These are phyloP conservation scores for Drosophila nr. perissopoda DNA, from an alignment of 2,888 invertebrate species.

Conservation along the genomic window DNA sequence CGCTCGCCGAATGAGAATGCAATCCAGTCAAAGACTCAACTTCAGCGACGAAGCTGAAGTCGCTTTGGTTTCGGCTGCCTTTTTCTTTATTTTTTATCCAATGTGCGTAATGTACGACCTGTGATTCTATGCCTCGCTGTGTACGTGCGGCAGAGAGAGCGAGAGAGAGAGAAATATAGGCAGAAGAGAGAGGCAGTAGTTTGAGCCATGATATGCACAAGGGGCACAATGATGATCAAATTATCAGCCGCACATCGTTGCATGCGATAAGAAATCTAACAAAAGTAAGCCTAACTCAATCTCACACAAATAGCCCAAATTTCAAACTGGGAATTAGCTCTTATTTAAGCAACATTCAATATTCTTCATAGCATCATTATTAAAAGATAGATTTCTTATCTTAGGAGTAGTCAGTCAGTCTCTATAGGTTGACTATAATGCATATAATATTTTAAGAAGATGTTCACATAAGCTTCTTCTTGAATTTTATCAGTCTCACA, in stretches of 20 bases:
- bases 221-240: conserved; percentile 23
- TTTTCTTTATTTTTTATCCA: conserved; percentile 2
- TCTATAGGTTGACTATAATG: neutral
- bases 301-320: neutral
- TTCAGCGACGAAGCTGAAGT: conserved; percentile 18
- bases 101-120: conserved; percentile 23
- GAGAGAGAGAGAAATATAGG: neutral
- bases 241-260: conserved; percentile 20
- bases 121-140: conserved; percentile 10
- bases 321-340: neutral
- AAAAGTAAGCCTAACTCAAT: neutral
- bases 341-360: neutral
- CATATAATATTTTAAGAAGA: neutral
- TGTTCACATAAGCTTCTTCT: neutral
- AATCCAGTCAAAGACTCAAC: conserved; percentile 41
- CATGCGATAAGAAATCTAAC: neutral
- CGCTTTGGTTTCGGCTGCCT: conserved; percentile 14
- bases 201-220: conserved; percentile 18
- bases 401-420: neutral
- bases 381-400: neutral
- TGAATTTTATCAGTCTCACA: too few species aligned
- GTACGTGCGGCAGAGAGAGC: neutral
- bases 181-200: neutral
- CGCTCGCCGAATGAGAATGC: conserved; percentile 48
- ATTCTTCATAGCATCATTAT: neutral